Base-by-base conservation (phyloP, 2,888 invertebrate species). In the Apoderus coryli region DNA sequence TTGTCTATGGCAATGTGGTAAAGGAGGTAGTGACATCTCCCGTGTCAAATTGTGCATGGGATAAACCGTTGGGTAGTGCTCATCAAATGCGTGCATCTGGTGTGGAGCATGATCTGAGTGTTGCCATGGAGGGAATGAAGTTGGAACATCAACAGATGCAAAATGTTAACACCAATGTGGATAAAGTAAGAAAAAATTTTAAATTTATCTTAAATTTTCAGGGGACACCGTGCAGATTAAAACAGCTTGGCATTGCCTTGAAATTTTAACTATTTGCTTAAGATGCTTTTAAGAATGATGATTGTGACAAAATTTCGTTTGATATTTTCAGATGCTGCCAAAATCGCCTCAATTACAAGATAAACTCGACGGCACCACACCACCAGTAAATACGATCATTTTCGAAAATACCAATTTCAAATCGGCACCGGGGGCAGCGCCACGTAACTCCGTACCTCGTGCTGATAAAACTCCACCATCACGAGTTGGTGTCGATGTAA, bases 401-500 rank as follows among this genome's bases (percentile, higher is more conserved):
- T 88, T 89, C 52, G 88, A 89, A 52, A 89, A 89, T 53, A 88
- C 86, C 2, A 88, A 88, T 55, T 86, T 79, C 53, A 85, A 85
- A 53, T 72, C 76, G 40, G 75, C 71, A 33, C 72, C 76, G 10
- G 74, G 72, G 32, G 65, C 67, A 35, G 52, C 59, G 3, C 49
- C 52, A 2, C 15, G 27, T 3, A 67, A 66, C 15, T 64, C 73
- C 36, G 77, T 76, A 53, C 66, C 69, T 27, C 48, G 59, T 6
- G n/a, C n/a, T n/a, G n/a, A n/a, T n/a, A n/a, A n/a, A n/a, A n/a
- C n/a, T n/a, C n/a, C n/a, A n/a, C n/a, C n/a, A n/a, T 59, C 64
- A 12, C 72, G 70, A 25, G 53, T 65, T 7, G 75, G 76, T 37
- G 65, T 72, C 5, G 49, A 51, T 15, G 44, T 45, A n/a, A 40